Conservation (phyloP, 2,113 vertebrate species). For the Alaudala cheleensis region DNA sequence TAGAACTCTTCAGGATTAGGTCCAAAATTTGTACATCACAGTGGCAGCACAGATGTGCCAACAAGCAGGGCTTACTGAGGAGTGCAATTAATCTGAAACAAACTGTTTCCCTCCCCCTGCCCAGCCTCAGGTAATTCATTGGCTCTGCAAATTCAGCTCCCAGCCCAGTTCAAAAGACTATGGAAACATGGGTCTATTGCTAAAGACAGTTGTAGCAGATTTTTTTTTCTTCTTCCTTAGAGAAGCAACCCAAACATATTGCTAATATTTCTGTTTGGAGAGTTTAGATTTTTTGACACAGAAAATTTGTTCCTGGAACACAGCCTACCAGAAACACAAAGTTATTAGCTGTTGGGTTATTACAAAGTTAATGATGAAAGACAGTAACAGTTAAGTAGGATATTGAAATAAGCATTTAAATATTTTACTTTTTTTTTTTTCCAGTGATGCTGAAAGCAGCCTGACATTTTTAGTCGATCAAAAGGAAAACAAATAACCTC, state of each 20-base stretch:
- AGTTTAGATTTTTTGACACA: slow-evolving; percentile 17
- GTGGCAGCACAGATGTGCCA: slow-evolving; percentile 22
- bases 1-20: slow-evolving; percentile 23
- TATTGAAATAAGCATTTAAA: slow-evolving; percentile 55
- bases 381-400: slow-evolving; percentile 19
- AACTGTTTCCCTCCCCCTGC: slow-evolving; percentile 72
- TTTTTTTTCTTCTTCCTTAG: background rate
- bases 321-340: slow-evolving; percentile 30
- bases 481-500: slow-evolving; percentile 67
- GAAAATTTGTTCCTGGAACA: slow-evolving; percentile 42
- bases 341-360: slow-evolving; percentile 51
- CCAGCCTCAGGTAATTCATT: slow-evolving; percentile 62
- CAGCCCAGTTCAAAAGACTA: slow-evolving; percentile 67
- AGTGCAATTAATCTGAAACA: slow-evolving; percentile 63
- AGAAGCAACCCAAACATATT: background rate
- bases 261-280: slow-evolving; percentile 33
- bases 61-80: background rate
- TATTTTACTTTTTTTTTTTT: background rate
- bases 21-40: slow-evolving; percentile 22
- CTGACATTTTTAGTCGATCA: slow-evolving; percentile 49
- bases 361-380: slow-evolving; percentile 61
- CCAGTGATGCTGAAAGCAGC: slow-evolving; percentile 59
- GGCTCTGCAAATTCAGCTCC: slow-evolving; percentile 62
- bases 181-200: slow-evolving; percentile 59
- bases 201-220: slow-evolving; percentile 27